Conservation (phyloP, 2,113 vertebrate genomes). For the Anolis carolinensis region DNA sequence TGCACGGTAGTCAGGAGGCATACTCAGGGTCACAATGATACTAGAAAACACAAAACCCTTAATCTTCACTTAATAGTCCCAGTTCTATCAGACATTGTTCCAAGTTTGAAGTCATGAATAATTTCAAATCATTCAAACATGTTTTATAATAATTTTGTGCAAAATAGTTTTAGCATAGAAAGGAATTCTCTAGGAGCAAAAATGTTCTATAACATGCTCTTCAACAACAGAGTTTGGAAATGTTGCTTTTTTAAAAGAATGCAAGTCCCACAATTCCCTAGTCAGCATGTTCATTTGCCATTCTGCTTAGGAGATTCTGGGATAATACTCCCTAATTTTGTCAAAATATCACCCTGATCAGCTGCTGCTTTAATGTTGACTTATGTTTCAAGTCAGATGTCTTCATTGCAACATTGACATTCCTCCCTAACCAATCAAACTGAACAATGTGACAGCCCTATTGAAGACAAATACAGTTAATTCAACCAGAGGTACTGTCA, state of each 20-base stretch:
- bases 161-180: conserved; percentile 18
- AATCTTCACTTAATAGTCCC: conserved; percentile 5
- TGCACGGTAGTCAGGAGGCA: conserved; percentile 37
- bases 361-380: neutral
- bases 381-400: no score
- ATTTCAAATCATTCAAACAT: conserved; percentile 4
- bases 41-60: conserved; percentile 18
- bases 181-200: neutral
- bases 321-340: neutral
- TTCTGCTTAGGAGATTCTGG: neutral
- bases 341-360: neutral
- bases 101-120: conserved; percentile 28
- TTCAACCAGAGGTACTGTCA: neutral
- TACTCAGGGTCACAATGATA: conserved; percentile 15
- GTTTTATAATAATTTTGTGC: neutral
- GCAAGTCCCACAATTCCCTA: neutral
- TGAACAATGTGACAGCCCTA: neutral
- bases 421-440: neutral
- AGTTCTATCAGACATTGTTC: conserved; percentile 43
- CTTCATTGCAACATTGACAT: neutral
- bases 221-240: no score
- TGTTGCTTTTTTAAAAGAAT: no score
- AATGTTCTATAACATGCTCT: neutral
- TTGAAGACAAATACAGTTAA: neutral
- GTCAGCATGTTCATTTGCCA: neutral